Evolutionary conservation across 1,140 invertebrate genomes (phyloP).

Genomic region (Schlechtendalia chinensis): DNA sequence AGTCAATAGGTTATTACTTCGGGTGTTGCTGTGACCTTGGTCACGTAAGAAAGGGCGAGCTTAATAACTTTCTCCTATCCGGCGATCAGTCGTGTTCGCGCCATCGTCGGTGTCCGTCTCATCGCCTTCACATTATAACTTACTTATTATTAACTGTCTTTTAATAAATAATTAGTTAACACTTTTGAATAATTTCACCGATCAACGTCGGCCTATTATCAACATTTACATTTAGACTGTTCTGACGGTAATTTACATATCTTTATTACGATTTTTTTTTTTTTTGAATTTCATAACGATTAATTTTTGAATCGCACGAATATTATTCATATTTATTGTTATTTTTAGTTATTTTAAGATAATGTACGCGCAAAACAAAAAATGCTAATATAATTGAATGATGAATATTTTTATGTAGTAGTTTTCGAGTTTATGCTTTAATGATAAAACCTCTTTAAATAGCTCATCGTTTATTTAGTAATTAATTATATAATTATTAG

Average conservation of each 20-base stretch:
- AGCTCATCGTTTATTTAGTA: too few relatives aligned
- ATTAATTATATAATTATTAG: too few relatives aligned
- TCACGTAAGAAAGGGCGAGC: slow-evolving; percentile 45
- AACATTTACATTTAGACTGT: neutral
- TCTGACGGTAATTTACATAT: slow-evolving; percentile 9
- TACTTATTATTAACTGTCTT: neutral
- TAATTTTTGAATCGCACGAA: neutral
- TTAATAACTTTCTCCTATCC: slow-evolving; percentile 47
- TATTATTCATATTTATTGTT: neutral
- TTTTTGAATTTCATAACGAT: neutral
- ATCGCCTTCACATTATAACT: neutral
- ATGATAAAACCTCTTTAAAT: too few relatives aligned
- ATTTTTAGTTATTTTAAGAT: neutral
- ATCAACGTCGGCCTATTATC: neutral
- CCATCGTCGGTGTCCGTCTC: slow-evolving; percentile 26
- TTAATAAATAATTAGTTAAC: neutral
- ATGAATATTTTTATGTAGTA: too few relatives aligned
- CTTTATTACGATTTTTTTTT: neutral
- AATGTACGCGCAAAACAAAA: too few relatives aligned
- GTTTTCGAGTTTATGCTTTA: too few relatives aligned
- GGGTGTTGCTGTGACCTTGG: slow-evolving; percentile 41
- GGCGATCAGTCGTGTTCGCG: slow-evolving; percentile 22
- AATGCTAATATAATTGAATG: too few relatives aligned
- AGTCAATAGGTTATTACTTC: slow-evolving; percentile 47
- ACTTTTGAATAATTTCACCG: neutral